These are phyloP conservation scores for Microplitis deprimator DNA, from an alignment of 2,888 invertebrate species.

Conservation along the genomic window DNA sequence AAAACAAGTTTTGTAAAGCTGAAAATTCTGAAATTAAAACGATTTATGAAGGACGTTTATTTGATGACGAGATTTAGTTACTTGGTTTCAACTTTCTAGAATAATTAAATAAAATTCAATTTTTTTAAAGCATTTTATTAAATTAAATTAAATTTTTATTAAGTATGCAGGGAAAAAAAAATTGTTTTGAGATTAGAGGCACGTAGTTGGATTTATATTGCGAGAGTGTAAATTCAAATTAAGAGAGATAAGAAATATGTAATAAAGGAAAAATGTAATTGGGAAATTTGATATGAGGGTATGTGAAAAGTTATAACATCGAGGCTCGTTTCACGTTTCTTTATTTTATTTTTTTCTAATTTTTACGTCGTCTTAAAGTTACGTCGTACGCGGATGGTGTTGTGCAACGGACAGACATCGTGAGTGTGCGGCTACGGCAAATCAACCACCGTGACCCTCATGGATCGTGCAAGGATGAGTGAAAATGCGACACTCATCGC, in stretches of 20 bases:
- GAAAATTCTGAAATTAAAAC: slow-evolving; percentile 57
- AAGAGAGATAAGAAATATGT: background rate
- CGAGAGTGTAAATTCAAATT: no score
- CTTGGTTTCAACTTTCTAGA: slow-evolving; percentile 1
- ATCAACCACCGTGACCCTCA: slow-evolving; percentile 59
- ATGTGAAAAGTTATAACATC: no score
- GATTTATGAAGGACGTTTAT: slow-evolving; percentile 53
- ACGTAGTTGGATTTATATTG: no score
- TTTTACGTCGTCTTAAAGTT: slow-evolving; percentile 41
- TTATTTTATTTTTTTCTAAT: slow-evolving; percentile 26
- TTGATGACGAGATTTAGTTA: slow-evolving; percentile 8
- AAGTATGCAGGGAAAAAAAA: background rate
- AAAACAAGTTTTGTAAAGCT: slow-evolving; percentile 42
- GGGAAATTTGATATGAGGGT: background rate
- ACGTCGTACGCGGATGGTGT: slow-evolving; percentile 44
- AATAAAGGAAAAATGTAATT: background rate
- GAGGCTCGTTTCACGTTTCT: background rate
- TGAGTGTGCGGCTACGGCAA: background rate
- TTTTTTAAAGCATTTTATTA: background rate
- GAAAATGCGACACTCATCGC: slow-evolving; percentile 47
- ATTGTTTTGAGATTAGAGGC: background rate
- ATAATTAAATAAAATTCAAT: background rate
- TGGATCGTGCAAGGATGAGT: slow-evolving; percentile 44
- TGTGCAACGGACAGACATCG: slow-evolving; percentile 45
- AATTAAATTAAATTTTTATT: background rate